Evolutionary conservation across 2,113 vertebrate species (phyloP), one percentile per base, ranked within the genome.

Genomic region (Lathamus discolor): DNA sequence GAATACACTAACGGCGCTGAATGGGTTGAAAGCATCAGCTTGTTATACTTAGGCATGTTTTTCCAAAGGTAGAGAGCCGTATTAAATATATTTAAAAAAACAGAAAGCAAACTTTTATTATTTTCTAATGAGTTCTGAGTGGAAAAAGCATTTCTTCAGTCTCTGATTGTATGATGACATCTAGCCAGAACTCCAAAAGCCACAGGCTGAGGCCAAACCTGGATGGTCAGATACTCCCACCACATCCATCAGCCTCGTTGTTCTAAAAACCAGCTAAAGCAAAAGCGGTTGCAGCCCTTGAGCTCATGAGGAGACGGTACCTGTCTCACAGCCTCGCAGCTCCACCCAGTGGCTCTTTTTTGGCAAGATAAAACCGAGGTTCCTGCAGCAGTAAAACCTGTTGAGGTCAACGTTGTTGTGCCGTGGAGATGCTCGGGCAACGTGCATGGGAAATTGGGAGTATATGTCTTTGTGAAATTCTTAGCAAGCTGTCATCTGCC

Each of bases 331-430:
- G 94, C 9, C 95, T 75, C 68, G 75, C 84, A 95, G 96, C 92
- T 95, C 97, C 96, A 95, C 90, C 96, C 90, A 78, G 95, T 90
- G 97, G 94, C 46, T 78, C 54, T 39, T 77, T 64, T 61, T 61
- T 76, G 79, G 82, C 52, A 66, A 35, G 62, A 43, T 2, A 70
- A 95, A 67, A 4, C 46, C 64, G 2, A 37, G 6, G 10, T 57
- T 83, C 66, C 75, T 10, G 39, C 27, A 48, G 39, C 43, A 2
- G 2, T 75, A 35, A 39, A 92, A 64, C 61, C 64, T 44, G 51
- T 35, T 8, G 72, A 77, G 75, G 28, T 44, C 46, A 13, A 31
- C 0, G 4, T 14, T 3, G 52, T 7, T 22, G 3, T 3, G 1
- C 55, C 3, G 31, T 0, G 48, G 48, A 1, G 13, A 27, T 46